Base-by-base conservation (phyloP, 2,888 invertebrate genomes). In the Zygaena filipendulae region DNA sequence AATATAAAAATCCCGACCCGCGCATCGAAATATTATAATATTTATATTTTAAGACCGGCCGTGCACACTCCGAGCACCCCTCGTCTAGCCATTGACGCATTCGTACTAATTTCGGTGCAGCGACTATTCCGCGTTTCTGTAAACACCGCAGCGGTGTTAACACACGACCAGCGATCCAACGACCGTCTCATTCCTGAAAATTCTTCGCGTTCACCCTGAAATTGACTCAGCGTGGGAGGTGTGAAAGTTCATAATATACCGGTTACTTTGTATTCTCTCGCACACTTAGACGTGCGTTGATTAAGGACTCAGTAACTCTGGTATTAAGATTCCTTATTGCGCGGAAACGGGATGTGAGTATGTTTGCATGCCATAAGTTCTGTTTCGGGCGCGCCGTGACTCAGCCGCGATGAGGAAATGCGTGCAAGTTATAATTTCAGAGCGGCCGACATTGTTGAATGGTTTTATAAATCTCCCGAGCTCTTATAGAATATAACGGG, bases 71-170 rank as follows among this genome's bases (percentile, higher is more conserved):
- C 42, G 49, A 52, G 43, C 48, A 39, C 50, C 52, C 57, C 46
- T 52, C 71, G 69, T 55, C 70, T 62, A 55, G 52, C 58, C 74
- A 72, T 75, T 77, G 77, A 75, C 77, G 75, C 74, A 75, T 70
- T 62, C 70, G 67, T 64, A 79, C 77, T 79, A 77, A 79, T 70
- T 75, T 72, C 70, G 72, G 71, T 79, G 75, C 75, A 75, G 67
- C 67, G 59, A 54, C 64, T 70, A 74, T 75, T 75, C 75, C 77
- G 62, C 64, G 69, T 58, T 77, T 74, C 74, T 74, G 77, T 79
- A 77, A 79, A 77, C 77, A 77, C 53, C 59, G 43, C 59, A 51
- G 53, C 51, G 60, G 59, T 44, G 55, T 50, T 52, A 55, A 61
- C 59, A 53, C 45, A 35, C 47, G 56, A 28, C 74, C 69, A 71